Evolutionary conservation across 2,113 vertebrate species (phyloP), one percentile per base, ranked within the genome.

Genomic region (Ceyx margarethae): DNA sequence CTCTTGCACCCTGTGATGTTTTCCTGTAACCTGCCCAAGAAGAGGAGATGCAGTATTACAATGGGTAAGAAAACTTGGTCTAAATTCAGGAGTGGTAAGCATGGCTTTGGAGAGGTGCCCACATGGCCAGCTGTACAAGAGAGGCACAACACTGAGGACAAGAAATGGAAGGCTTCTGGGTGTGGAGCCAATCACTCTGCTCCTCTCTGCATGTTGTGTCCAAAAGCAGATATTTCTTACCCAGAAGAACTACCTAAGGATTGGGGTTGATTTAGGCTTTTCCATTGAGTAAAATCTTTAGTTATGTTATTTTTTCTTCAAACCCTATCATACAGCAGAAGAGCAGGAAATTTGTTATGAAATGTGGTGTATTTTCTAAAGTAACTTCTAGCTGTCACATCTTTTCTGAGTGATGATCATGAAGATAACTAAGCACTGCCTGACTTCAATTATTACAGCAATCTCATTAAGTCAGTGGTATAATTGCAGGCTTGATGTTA

Each of bases 1-100:
- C 18, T 33, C 21, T 43, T 18, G 8, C 57, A 64, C 20, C 17
- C 26, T 28, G 11, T 33, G 54, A 72, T 35, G 23, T 54, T 58
- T 73, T 80, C 28, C 7, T 68, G 23, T 46, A 67, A 64, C 31
- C 28, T 67, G 37, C 28, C 19, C 31, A 22, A 58, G 20, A 40
- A 22, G 45, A 75, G 58, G 42, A 81, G 26, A 37, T 33, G 64
- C 12, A 50, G 29, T 20, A 29, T 9, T 56, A 17, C n/a, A 72
- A 54, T 0, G 0, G 12, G 5, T 58, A 58, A 76, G 40, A 29
- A 4, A 87, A 46, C 19, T 6, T 54, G 7, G 20, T 54, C 10
- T 23, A 87, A 33, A 58, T 45, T 33, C 40, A 35, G 29, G 33
- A 0, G 0, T 26, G 6, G 17, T 58, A 60, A 65, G 26, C 1